Evolutionary conservation across 2,113 vertebrate species (phyloP).

Genomic region (Brienomyrus longianalis): DNA sequence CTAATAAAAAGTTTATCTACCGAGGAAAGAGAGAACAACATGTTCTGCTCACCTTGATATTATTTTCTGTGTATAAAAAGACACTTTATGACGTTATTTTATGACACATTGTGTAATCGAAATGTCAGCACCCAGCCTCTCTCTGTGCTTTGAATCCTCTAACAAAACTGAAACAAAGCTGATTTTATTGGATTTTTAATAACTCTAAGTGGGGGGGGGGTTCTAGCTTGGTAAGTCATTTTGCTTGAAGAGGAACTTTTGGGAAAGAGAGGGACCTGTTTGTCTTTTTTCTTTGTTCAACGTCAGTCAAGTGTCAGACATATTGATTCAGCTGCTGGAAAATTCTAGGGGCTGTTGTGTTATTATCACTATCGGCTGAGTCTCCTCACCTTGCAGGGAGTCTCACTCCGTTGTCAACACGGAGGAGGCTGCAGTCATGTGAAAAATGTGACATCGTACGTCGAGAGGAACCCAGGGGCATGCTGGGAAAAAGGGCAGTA

Average conservation of each 20-base stretch:
- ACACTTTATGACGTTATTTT: background rate
- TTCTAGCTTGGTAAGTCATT: background rate
- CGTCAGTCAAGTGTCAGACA: conserved; percentile 20
- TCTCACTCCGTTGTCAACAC: background rate
- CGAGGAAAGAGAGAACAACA: background rate
- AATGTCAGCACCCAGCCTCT: background rate
- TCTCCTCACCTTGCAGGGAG: conserved; percentile 3
- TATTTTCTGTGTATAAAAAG: background rate
- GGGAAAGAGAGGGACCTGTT: background rate
- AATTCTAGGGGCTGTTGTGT: background rate
- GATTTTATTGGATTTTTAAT: background rate
- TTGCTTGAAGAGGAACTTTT: background rate
- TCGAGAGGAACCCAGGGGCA: background rate
- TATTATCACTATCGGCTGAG: background rate
- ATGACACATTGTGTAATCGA: background rate
- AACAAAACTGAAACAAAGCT: background rate
- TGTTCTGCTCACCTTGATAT: background rate
- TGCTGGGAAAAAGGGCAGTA: background rate
- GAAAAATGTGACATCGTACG: background rate
- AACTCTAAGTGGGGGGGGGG: background rate
- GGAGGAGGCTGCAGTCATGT: background rate
- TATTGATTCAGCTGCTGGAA: conserved; percentile 7
- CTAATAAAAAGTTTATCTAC: background rate
- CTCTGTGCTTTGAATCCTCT: background rate
- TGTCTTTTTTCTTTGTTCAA: background rate